Percentiles rank a stretch among this genome's conserved stretches.
These are phyloP conservation scores for Odocoileus hemionus DNA, from an alignment of 2,113 vertebrate genomes.

Conservation along the genomic window DNA sequence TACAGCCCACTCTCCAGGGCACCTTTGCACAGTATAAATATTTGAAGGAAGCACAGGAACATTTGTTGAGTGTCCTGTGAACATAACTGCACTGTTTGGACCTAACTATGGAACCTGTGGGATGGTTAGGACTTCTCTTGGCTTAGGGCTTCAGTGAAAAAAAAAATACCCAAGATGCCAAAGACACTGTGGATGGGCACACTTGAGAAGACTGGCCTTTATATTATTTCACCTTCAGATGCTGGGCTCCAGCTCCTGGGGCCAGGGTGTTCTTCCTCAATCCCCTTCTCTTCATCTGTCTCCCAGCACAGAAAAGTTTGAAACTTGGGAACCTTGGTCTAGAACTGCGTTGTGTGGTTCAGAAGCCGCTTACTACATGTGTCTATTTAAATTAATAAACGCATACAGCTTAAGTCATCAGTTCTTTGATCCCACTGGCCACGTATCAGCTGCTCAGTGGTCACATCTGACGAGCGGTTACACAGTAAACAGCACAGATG, in stretches of 20 bases:
- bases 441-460: background rate
- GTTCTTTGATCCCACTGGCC: background rate
- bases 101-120: background rate
- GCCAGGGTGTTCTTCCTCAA: background rate
- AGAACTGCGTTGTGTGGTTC: fast-evolving
- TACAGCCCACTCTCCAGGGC: background rate
- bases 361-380: background rate
- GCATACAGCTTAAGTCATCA: background rate
- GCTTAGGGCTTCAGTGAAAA: background rate
- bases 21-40: background rate
- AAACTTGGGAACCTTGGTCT: background rate
- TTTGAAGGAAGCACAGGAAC: background rate
- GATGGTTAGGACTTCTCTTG: background rate
- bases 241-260: too few relatives aligned
- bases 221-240: background rate
- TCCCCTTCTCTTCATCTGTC: background rate
- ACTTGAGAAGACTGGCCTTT: background rate
- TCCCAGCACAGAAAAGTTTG: background rate
- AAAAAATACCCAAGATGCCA: background rate
- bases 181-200: too few relatives aligned
- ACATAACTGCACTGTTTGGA: too few relatives aligned
- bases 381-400: background rate
- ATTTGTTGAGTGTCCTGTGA: background rate
- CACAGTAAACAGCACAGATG: background rate
- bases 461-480: background rate